Conservation (phyloP, 2,113 vertebrate species). For the Hippocampus mohnikei region DNA sequence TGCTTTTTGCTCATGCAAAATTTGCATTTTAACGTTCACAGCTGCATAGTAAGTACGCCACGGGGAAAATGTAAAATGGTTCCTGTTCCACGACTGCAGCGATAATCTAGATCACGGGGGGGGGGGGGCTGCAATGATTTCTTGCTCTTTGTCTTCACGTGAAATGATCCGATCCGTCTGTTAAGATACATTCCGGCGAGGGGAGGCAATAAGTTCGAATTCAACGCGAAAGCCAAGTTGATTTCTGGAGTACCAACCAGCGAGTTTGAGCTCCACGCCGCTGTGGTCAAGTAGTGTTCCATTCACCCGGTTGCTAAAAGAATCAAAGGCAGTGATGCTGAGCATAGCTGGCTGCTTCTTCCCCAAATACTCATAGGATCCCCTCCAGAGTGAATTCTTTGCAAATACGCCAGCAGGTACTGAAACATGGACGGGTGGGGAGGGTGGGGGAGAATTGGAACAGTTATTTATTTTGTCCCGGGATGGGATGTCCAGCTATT, state of each 20-base stretch:
- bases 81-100: constrained; percentile 18
- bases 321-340: constrained; percentile 88
- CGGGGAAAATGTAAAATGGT: constrained; percentile 14
- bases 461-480: neutral
- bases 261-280: constrained; percentile 86
- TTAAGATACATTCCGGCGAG: neutral
- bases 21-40: constrained; percentile 40
- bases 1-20: constrained; percentile 25
- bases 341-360: constrained; percentile 97
- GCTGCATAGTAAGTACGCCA: constrained; percentile 35
- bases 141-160: constrained; percentile 6
- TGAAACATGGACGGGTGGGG: constrained; percentile 34
- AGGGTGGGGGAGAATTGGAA: neutral
- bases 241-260: constrained; percentile 72
- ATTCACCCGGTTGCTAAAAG: constrained; percentile 82
- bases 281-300: constrained; percentile 94
- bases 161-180: constrained; percentile 1
- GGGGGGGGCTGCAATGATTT: constrained; percentile 9
- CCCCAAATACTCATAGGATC: constrained; percentile 94
- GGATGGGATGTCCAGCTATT: neutral
- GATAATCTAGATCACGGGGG: constrained; percentile 13
- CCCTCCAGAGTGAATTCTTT: constrained; percentile 94
- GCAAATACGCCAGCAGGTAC: constrained; percentile 92
- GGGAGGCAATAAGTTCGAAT: neutral
- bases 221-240: neutral